These are phyloP conservation scores for Epinephelus lanceolatus DNA, from an alignment of 2,113 vertebrate species.

Conservation along the genomic window DNA sequence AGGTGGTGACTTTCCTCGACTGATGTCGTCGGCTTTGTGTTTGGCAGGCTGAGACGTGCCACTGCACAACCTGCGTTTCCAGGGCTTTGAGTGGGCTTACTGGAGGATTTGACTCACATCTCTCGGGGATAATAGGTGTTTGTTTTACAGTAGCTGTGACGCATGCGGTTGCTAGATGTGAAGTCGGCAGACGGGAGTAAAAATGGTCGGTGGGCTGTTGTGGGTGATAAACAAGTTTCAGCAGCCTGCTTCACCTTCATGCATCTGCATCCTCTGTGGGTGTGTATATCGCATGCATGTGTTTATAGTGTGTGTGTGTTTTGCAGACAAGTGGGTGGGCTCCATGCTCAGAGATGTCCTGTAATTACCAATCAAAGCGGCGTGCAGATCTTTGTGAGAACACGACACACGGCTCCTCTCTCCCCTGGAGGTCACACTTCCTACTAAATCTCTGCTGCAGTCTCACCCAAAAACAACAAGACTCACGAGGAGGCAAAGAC, in stretches of 20 bases:
- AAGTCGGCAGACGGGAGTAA: slow-evolving; percentile 24
- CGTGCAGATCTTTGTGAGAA: slow-evolving; percentile 35
- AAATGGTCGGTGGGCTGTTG: neutral
- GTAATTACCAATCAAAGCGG: slow-evolving; percentile 61
- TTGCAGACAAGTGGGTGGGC: slow-evolving; percentile 51
- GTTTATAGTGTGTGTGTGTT: slow-evolving; percentile 23
- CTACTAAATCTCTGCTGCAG: slow-evolving; percentile 18
- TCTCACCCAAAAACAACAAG: slow-evolving; percentile 40
- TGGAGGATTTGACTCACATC: slow-evolving; percentile 63
- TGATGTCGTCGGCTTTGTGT: slow-evolving; percentile 39
- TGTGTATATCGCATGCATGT: neutral
- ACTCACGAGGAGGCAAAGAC: slow-evolving; percentile 2
- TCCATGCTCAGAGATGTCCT: slow-evolving; percentile 49
- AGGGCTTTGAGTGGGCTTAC: slow-evolving; percentile 63
- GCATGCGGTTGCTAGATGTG: slow-evolving; percentile 58
- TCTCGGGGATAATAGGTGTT: slow-evolving; percentile 67
- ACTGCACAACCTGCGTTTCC: slow-evolving; percentile 63
- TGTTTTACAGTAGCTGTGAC: slow-evolving; percentile 73
- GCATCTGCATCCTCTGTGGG: slow-evolving; percentile 29
- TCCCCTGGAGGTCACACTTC: slow-evolving; percentile 56
- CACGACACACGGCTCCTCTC: neutral
- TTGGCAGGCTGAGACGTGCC: slow-evolving; percentile 64
- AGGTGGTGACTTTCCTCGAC: slow-evolving; percentile 39
- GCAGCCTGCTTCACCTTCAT: slow-evolving; percentile 5
- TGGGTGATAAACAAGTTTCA: slow-evolving; percentile 20